Conservation (phyloP, 2,797 vertebrate species). For the Phataginus tricuspis region DNA sequence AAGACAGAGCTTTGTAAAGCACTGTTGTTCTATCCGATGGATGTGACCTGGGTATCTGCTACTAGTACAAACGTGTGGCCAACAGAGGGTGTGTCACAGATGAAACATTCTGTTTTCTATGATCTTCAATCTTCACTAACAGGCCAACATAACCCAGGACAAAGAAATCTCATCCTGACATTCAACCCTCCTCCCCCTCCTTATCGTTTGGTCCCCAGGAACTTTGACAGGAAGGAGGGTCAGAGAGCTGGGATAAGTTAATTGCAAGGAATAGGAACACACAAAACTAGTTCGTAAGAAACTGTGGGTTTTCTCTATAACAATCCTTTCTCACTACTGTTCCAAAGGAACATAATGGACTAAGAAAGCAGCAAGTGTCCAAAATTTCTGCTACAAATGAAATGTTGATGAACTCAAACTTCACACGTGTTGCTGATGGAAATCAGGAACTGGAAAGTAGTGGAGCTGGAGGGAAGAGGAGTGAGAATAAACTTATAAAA, state of each 20-base stretch:
- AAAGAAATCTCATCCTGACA: background rate
- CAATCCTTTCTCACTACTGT: background rate
- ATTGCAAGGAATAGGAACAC: background rate
- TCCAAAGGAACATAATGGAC: background rate
- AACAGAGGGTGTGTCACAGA: background rate
- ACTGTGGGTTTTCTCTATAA: background rate
- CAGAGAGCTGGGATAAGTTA: background rate
- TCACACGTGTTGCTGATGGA: background rate
- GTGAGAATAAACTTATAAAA: background rate
- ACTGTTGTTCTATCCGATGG: background rate
- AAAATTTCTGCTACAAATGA: background rate
- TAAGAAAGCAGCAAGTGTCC: background rate
- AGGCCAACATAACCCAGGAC: background rate
- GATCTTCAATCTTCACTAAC: background rate
- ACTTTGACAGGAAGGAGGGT: background rate
- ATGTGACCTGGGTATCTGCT: background rate
- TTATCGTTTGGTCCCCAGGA: background rate
- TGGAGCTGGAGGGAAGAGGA: background rate
- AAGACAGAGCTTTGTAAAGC: slow-evolving; percentile 16
- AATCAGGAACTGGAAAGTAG: background rate
- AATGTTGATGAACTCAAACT: background rate
- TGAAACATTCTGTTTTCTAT: background rate
- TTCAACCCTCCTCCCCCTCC: background rate
- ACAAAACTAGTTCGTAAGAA: background rate
- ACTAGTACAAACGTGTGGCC: background rate